Base-by-base conservation (phyloP, 1,140 invertebrate species). In the Lordiphosa mommai region DNA sequence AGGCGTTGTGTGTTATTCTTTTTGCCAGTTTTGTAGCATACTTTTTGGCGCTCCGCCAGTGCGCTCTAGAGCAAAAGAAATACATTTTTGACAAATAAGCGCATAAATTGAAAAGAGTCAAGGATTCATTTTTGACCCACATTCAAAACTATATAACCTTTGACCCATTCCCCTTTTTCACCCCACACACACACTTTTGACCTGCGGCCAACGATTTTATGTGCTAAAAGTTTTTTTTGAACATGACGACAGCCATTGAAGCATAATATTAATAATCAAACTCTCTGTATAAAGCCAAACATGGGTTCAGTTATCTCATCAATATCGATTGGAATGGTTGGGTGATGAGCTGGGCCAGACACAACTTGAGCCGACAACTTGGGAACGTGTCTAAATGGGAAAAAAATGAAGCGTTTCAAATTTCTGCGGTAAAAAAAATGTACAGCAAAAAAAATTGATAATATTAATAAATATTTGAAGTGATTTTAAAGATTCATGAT, bases 21-120 rank as follows among this genome's bases (percentile, higher is more conserved):
- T 9, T 32, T 48, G 46, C 0, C 9, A 41, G 29, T 20, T 38
- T 32, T 12, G 13, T 55, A 17, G 30, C 8, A 23, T 17, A 20
- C 14, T 30, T 66, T 43, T 43, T 55, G 64, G 64, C 59, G 8
- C 6, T 8, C 3, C n/a, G 47, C 59, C 64, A 67, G 23, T 16
- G 8, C 23, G 14, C 5, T 6, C 12, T 8, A 50, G 17, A 27
- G n/a, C 16, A 14, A 30, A 12, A 47, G 13, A 32, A 12, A 47
- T 47, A 30, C 5, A 20, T 7, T 65, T 38, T 56, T 49, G 48
- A 53, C 61, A 60, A 59, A 69, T 49, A 65, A 59, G 61, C 61
- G 65, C 60, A 68, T 65, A 69, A 65, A 69, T 69, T 60, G 66
- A 60, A 53, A 50, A 59, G 51, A 49, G 47, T 37, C 58, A 59